These are phyloP conservation scores for Pelecanus crispus DNA, from an alignment of 2,113 vertebrate species.

Conservation along the genomic window DNA sequence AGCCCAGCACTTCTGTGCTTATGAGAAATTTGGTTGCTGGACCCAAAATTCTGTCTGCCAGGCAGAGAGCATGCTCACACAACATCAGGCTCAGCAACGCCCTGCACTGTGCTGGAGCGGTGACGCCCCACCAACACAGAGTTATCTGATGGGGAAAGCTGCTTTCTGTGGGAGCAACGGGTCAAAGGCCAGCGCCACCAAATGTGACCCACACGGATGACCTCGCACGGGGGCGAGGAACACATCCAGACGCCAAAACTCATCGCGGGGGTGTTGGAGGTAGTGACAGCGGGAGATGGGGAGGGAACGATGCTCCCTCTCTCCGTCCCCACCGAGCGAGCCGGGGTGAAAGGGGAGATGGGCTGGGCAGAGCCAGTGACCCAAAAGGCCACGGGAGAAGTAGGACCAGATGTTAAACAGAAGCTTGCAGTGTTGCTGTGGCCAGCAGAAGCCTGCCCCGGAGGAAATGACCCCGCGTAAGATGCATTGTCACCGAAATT, in stretches of 20 bases:
- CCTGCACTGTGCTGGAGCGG: accelerated
- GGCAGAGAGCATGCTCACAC: background rate
- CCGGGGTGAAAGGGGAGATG: conserved; percentile 55
- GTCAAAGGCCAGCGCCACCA: conserved; percentile 14
- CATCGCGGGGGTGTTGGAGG: accelerated
- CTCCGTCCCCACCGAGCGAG: background rate
- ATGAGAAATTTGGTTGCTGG: background rate
- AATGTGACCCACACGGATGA: background rate
- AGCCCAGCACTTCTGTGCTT: no score
- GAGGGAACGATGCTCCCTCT: background rate
- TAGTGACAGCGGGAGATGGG: background rate
- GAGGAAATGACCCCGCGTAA: conserved; percentile 41
- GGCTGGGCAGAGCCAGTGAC: conserved; percentile 51
- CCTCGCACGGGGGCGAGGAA: background rate
- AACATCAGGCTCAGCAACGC: background rate
- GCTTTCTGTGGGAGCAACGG: background rate
- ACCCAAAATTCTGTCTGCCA: background rate
- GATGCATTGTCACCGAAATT: background rate
- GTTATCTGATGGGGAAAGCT: background rate
- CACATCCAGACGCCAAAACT: background rate
- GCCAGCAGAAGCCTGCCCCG: background rate
- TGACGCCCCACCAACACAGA: accelerated
- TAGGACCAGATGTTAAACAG: conserved; percentile 69
- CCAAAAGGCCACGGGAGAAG: conserved; percentile 27
- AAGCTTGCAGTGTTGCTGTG: conserved; percentile 24